Evolutionary conservation across 2,797 vertebrate species (phyloP).

Genomic region (Pangasius sanitwongsei): DNA sequence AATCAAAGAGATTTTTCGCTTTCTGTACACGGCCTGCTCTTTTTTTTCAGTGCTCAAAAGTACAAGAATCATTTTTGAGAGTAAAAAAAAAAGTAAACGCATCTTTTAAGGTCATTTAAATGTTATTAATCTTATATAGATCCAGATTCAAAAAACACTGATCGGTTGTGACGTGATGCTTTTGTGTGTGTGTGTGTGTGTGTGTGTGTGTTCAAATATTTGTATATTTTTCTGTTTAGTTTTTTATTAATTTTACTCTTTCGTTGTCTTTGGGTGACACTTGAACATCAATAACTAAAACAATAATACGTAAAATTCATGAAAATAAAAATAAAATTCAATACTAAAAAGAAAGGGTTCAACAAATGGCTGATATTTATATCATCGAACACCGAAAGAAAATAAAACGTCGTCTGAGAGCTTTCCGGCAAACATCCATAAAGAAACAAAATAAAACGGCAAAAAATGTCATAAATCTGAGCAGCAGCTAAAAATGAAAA

Average conservation of each 20-base stretch:
- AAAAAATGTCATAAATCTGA: no score
- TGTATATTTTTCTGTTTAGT: background rate
- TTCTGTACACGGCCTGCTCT: background rate
- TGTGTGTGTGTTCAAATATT: background rate
- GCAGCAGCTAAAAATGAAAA: background rate
- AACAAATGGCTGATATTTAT: background rate
- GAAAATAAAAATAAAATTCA: accelerated
- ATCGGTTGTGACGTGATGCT: background rate
- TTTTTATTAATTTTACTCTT: background rate
- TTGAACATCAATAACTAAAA: background rate
- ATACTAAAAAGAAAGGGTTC: background rate
- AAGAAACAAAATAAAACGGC: background rate
- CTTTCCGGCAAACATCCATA: background rate
- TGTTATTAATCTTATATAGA: background rate
- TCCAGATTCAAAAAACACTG: background rate
- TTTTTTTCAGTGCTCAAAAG: background rate
- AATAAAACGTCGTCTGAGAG: background rate
- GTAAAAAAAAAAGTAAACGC: background rate
- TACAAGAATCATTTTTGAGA: background rate
- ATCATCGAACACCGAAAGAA: no score
- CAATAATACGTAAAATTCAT: background rate
- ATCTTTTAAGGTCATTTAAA: background rate
- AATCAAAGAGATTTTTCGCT: background rate
- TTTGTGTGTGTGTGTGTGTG: background rate
- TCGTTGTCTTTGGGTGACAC: background rate